Evolutionary conservation across 2,797 vertebrate genomes (phyloP).

Genomic region (Arremon aurantiirostris): DNA sequence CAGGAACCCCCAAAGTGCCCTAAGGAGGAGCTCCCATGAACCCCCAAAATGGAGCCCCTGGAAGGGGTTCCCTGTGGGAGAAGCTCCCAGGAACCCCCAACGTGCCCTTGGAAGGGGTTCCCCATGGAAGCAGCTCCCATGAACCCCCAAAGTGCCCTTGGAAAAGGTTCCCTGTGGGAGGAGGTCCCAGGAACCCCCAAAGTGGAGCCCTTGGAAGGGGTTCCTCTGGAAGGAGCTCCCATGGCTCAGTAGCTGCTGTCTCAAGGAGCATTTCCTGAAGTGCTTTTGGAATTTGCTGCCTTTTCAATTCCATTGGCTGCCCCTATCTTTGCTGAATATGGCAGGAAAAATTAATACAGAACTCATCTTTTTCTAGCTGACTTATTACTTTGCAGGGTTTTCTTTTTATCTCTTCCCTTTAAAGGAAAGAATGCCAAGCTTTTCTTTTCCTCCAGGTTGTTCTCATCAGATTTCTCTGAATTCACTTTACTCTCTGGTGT

Average conservation of each 20-base stretch:
- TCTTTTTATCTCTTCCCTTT: background rate
- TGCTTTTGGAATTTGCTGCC: slow-evolving; percentile 4
- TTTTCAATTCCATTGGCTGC: background rate
- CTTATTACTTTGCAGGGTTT: background rate
- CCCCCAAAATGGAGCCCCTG: background rate
- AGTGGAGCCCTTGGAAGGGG: too few species aligned
- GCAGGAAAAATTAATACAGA: background rate
- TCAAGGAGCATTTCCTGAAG: background rate
- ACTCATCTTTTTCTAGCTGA: background rate
- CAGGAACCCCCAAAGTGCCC: too few species aligned
- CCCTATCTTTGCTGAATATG: background rate
- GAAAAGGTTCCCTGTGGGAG: background rate
- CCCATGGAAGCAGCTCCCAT: too few species aligned
- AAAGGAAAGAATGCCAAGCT: slow-evolving; percentile 12
- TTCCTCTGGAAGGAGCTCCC: background rate
- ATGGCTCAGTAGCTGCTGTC: background rate
- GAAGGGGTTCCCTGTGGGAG: too few species aligned
- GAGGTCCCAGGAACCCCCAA: background rate
- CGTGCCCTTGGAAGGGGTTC: too few species aligned
- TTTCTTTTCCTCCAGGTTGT: background rate
- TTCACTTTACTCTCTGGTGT: background rate
- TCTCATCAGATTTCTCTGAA: background rate
- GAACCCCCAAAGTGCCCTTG: too few species aligned
- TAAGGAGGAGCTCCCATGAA: too few species aligned
- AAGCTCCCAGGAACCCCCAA: background rate